These are phyloP conservation scores for Ploceus nigricollis DNA, from an alignment of 2,113 vertebrate genomes.

Conservation along the genomic window DNA sequence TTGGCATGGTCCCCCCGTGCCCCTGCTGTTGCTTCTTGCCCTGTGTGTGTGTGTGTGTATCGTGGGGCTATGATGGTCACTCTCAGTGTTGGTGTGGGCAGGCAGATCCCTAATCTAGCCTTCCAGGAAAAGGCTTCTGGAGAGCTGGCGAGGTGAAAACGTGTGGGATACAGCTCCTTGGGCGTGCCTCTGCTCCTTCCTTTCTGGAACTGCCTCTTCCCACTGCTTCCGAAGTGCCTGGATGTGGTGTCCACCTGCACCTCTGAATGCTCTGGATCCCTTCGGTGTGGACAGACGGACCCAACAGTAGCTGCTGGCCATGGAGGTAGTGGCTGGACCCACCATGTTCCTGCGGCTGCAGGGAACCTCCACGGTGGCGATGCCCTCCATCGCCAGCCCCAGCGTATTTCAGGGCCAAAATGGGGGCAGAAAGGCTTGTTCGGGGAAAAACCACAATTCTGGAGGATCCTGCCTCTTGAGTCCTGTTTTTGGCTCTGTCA, in stretches of 20 bases:
- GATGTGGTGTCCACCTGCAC: not conserved
- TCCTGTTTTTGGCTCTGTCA: not conserved
- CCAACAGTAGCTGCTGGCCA: rapidly evolving
- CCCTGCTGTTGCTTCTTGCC: not conserved
- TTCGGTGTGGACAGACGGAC: rapidly evolving
- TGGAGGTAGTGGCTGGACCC: not conserved
- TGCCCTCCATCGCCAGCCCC: not conserved
- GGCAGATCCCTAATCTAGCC: not conserved
- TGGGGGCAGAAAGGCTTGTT: not conserved
- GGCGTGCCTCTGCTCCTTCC: not conserved
- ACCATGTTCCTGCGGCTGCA: rapidly evolving
- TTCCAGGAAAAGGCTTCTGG: not conserved
- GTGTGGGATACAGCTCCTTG: rapidly evolving
- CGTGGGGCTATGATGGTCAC: rapidly evolving
- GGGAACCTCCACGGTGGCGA: rapidly evolving
- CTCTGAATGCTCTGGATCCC: not conserved
- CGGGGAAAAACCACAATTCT: not conserved
- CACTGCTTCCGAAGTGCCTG: rapidly evolving
- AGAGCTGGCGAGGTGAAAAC: not conserved
- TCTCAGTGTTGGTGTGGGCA: not conserved
- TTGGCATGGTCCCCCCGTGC: rapidly evolving
- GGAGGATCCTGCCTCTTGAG: not conserved
- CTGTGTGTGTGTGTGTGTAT: not conserved
- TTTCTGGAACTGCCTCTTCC: not conserved
- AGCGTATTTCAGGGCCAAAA: not conserved